Conservation (phyloP, 2,797 vertebrate species). For the Danio choprae region DNA sequence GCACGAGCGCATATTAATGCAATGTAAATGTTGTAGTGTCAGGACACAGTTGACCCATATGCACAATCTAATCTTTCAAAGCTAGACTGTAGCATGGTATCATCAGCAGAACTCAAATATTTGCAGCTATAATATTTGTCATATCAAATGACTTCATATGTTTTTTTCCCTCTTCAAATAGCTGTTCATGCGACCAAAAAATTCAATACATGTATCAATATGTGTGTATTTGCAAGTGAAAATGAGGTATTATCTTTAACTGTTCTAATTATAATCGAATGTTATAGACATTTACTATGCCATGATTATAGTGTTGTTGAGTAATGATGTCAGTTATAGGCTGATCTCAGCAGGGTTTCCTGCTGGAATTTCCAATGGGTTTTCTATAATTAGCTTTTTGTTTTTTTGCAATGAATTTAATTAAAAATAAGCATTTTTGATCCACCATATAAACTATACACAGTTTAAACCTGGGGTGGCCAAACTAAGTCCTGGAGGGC, state of each 20-base stretch:
- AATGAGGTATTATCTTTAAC: background rate
- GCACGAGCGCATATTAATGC: slow-evolving; percentile 32
- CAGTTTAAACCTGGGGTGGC: no score
- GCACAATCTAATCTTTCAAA: slow-evolving; percentile 43
- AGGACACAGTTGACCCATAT: slow-evolving; percentile 28
- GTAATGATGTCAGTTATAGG: background rate
- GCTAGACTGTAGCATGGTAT: slow-evolving; percentile 45
- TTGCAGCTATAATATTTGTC: slow-evolving; percentile 27
- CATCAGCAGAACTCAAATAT: slow-evolving; percentile 33
- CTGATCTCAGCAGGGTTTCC: background rate
- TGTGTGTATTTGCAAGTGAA: slow-evolving; percentile 33
- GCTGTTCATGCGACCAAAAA: slow-evolving; percentile 25
- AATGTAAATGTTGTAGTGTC: slow-evolving; percentile 32
- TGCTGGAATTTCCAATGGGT: background rate
- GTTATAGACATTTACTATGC: slow-evolving; percentile 17
- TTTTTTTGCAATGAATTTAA: background rate
- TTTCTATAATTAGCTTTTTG: background rate
- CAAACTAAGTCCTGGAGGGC: no score
- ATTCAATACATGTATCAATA: background rate
- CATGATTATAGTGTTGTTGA: background rate
- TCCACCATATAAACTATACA: no score
- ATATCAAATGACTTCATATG: slow-evolving; percentile 1
- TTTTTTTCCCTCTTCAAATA: slow-evolving; percentile 6
- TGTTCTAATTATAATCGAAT: slow-evolving; percentile 15
- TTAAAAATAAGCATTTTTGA: background rate